phyloP scores from a whole-genome alignment of 2,888 invertebrate species.

The Dicyrtoma fusca region DNA sequence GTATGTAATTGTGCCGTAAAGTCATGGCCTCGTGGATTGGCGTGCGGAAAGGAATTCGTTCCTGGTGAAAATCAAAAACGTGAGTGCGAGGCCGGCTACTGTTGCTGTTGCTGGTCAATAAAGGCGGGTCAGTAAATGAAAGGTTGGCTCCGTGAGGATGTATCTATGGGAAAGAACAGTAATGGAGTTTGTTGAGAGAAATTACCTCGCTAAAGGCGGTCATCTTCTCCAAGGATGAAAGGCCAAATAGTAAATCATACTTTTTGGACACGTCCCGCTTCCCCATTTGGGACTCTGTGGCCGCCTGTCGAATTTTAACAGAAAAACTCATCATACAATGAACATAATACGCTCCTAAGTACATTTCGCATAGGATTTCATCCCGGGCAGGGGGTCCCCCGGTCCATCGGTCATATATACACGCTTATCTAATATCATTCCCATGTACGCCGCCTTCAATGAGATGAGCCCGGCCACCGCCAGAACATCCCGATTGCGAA shows the following conservation, averaged over 20 bases:
- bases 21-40: no score
- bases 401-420: no score
- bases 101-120: conserved; percentile 1
- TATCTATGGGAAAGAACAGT: background rate
- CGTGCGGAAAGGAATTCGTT: no score
- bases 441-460: no score
- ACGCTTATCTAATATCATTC: no score
- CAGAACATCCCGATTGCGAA: no score
- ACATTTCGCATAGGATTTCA: no score
- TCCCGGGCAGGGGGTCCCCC: no score
- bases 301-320: conserved; percentile 31
- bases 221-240: conserved; percentile 56
- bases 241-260: conserved; percentile 56
- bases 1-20: no score
- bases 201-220: conserved; percentile 56
- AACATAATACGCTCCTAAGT: background rate
- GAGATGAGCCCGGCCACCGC: no score
- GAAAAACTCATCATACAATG: conserved; percentile 2
- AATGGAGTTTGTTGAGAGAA: conserved; percentile 37
- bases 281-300: conserved; percentile 51
- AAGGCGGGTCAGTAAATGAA: conserved; percentile 11
- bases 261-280: conserved; percentile 56
- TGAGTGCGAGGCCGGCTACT: no score
- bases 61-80: no score
- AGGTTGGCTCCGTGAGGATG: background rate